Evolutionary conservation across 30 jellyfish, hydroid and myxozoan genomes (phyloP), one percentile per base, ranked within the genome.

Genomic region (Turritopsis dohrnii): DNA sequence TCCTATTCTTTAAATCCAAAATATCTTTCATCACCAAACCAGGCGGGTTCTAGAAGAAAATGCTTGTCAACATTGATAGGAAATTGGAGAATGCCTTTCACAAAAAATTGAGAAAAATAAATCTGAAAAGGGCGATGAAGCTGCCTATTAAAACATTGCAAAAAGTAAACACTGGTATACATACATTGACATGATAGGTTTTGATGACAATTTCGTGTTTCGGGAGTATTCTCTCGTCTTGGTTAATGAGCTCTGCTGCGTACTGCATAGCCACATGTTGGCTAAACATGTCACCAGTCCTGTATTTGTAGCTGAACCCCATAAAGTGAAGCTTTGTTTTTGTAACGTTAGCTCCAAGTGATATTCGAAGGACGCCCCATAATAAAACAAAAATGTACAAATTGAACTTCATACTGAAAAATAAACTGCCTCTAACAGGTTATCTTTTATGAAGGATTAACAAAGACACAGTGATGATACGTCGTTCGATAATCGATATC

Each of bases 241-340:
- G 77, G 77, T 69, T 69, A 9, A 69, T 69, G 19, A n/a, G 30
- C 19, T 69, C 77, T 8, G 30, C 77, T 69, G 77, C 77, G 30
- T 23, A 23, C 28, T 27, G 77, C 30, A 69, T 69, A n/a, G 77
- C 77, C 5, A 41, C 60, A 13, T 41, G 9, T 3, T 41, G 60
- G 60, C 60, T 41, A 41, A 41, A 41, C 60, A 41, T 41, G 60
- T 41, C 60, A 5, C 9, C 60, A 41, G 60, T 41, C 9, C 60
- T 5, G 13, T 3, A 41, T 13, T 41, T 41, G 13, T 41, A 41
- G 60, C 60, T 41, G 60, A 41, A 41, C 9, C 60, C 60, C 60
- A 41, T 41, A 13, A 41, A 41, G 13, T 41, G 60, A 41, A 41
- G 60, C 60, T 41, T 41, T 5, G 60, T 3, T 41, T 41, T 41